These are phyloP conservation scores for Sphyrna mokarran DNA, from an alignment of 2,113 vertebrate genomes.

Conservation along the genomic window DNA sequence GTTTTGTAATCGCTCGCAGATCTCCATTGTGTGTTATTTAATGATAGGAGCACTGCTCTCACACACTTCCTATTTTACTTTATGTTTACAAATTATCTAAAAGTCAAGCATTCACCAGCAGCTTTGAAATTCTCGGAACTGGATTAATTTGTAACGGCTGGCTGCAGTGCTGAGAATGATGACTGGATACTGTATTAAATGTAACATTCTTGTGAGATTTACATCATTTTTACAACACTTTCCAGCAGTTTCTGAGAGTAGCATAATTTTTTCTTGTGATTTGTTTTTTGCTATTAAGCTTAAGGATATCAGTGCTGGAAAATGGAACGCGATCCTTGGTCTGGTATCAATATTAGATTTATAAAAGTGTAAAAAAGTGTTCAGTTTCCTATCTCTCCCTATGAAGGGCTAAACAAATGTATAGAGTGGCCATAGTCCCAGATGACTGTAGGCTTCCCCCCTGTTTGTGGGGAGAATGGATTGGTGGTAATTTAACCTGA, in stretches of 20 bases:
- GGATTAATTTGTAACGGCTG: not conserved
- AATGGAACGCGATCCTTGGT: not conserved
- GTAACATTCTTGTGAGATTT: not conserved
- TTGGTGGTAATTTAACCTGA: too few species aligned
- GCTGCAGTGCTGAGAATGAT: not conserved
- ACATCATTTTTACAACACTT: not conserved
- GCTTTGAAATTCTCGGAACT: not conserved
- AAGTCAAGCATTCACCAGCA: not conserved
- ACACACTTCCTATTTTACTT: not conserved
- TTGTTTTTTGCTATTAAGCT: not conserved
- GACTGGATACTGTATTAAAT: not conserved
- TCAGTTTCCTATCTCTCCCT: not conserved
- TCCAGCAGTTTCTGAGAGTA: not conserved
- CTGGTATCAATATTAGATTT: not conserved
- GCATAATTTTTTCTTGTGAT: not conserved
- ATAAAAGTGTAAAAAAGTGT: not conserved
- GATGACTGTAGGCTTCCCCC: too few species aligned
- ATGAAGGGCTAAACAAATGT: not conserved
- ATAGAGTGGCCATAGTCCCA: too few species aligned
- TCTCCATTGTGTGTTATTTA: not conserved
- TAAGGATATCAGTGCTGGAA: not conserved
- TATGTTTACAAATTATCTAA: conserved; percentile 5
- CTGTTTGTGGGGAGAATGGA: too few species aligned
- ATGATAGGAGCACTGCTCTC: not conserved
- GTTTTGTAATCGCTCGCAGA: not conserved